phyloP scores from a whole-genome alignment of 2,888 invertebrate genomes.

The Caenorhabditis uteleia region DNA sequence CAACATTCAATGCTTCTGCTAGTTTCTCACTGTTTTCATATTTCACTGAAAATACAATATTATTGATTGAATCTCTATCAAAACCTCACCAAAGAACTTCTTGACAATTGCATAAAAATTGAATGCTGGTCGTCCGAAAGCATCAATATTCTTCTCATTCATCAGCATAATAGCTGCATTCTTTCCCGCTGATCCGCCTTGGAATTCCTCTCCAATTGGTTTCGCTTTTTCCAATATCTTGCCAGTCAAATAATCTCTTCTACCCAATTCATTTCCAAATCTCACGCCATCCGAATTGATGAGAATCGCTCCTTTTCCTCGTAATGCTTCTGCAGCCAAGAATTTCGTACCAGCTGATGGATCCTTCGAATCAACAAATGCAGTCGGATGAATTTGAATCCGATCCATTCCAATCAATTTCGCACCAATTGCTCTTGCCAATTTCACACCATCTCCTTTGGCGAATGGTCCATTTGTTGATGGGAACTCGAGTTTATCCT shows the following conservation, averaged over 20 bases:
- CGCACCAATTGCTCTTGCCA: slow-evolving; percentile 67
- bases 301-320: slow-evolving; percentile 68
- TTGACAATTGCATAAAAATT: slow-evolving; percentile 68
- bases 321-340: slow-evolving; percentile 69
- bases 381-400: slow-evolving; percentile 67
- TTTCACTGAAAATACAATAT: slow-evolving; percentile 35
- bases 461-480: slow-evolving; percentile 70
- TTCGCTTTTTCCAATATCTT: slow-evolving; percentile 59
- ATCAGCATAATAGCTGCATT: slow-evolving; percentile 61
- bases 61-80: not conserved
- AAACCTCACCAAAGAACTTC: slow-evolving; percentile 63
- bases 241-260: slow-evolving; percentile 65
- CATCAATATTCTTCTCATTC: slow-evolving; percentile 61
- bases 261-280: slow-evolving; percentile 68
- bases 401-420: slow-evolving; percentile 64
- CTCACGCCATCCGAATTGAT: slow-evolving; percentile 62
- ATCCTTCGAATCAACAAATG: slow-evolving; percentile 68
- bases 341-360: slow-evolving; percentile 67
- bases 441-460: slow-evolving; percentile 65
- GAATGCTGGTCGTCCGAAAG: slow-evolving; percentile 68
- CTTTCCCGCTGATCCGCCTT: slow-evolving; percentile 45
- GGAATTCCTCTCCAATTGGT: slow-evolving; percentile 35
- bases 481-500: slow-evolving; percentile 55
- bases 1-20: slow-evolving; percentile 51
- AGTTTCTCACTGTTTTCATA: slow-evolving; percentile 55